A percentile compares a stretch with the other conserved stretches of the same genome.
These are phyloP conservation scores for Pluvialis apricaria DNA, from an alignment of 2,113 vertebrate species.

Conservation along the genomic window DNA sequence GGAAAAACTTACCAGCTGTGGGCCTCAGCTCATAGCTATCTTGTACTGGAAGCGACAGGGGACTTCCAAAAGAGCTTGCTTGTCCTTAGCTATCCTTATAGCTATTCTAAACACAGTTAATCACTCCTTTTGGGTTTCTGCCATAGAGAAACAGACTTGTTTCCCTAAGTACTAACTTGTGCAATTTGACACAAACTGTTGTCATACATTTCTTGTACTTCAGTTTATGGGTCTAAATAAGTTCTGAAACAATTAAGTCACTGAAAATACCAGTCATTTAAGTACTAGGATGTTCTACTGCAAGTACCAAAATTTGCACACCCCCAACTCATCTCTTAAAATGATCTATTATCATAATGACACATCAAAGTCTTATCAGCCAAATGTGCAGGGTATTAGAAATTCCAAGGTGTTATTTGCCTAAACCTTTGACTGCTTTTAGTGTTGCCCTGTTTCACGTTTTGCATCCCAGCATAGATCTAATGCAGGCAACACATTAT, in stretches of 20 bases:
- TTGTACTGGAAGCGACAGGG: neutral
- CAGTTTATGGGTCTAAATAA: neutral
- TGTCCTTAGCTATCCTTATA: neutral
- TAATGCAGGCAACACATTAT: neutral
- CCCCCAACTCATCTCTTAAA: neutral
- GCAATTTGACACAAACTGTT: accelerated
- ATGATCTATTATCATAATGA: neutral
- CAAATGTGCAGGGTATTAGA: neutral
- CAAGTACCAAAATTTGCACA: neutral
- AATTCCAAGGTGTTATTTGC: neutral
- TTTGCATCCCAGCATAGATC: neutral
- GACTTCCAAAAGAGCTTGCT: neutral
- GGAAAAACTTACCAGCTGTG: neutral
- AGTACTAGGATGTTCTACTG: neutral
- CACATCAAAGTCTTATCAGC: neutral
- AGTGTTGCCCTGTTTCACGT: neutral
- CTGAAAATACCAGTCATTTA: neutral
- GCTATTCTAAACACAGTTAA: neutral
- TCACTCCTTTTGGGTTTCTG: neutral
- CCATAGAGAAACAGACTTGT: neutral
- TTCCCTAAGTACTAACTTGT: neutral
- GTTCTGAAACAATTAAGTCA: neutral
- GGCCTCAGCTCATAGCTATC: neutral
- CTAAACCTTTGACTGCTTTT: neutral
- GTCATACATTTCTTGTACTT: neutral